phyloP scores from a whole-genome alignment of 2,113 vertebrate genomes.

The Prolemur simus region DNA sequence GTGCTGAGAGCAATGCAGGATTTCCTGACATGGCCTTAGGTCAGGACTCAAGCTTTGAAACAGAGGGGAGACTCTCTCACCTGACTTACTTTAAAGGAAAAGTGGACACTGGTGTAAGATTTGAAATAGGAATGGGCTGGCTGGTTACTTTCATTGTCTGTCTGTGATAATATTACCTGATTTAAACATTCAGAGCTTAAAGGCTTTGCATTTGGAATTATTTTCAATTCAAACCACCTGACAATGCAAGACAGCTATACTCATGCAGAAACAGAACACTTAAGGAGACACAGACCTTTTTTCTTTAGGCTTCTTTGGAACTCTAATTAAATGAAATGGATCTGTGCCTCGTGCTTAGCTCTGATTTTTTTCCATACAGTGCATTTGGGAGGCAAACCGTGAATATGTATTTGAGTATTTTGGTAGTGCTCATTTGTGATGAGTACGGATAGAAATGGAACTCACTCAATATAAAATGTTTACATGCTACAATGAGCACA shows the following conservation, averaged over 20 bases:
- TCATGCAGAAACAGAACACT: conserved; percentile 14
- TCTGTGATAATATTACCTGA: neutral
- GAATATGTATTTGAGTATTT: conserved; percentile 59
- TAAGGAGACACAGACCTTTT: conserved; percentile 25
- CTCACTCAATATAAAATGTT: conserved; percentile 69
- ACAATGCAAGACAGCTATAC: conserved; percentile 34
- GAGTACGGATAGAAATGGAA: neutral
- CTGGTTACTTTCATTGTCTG: neutral
- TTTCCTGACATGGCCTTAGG: neutral
- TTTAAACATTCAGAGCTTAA: neutral
- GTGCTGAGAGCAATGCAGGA: neutral
- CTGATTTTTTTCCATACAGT: conserved; percentile 48
- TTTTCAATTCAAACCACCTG: conserved; percentile 53
- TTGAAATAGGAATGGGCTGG: neutral
- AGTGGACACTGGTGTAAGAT: neutral
- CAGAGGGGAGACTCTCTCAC: neutral
- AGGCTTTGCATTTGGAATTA: conserved; percentile 22
- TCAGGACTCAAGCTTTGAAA: neutral
- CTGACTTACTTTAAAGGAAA: neutral
- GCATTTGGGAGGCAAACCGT: conserved; percentile 38
- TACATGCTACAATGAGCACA: conserved; percentile 62
- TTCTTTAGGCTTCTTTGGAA: conserved; percentile 53
- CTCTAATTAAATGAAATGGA: conserved; percentile 68
- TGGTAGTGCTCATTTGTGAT: conserved; percentile 41
- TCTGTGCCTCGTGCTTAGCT: conserved; percentile 40